Percentiles rank a stretch among this genome's conserved stretches.
Evolutionary conservation across 2,888 invertebrate genomes (phyloP).

Genomic region (Tetheella fluctuosa): DNA sequence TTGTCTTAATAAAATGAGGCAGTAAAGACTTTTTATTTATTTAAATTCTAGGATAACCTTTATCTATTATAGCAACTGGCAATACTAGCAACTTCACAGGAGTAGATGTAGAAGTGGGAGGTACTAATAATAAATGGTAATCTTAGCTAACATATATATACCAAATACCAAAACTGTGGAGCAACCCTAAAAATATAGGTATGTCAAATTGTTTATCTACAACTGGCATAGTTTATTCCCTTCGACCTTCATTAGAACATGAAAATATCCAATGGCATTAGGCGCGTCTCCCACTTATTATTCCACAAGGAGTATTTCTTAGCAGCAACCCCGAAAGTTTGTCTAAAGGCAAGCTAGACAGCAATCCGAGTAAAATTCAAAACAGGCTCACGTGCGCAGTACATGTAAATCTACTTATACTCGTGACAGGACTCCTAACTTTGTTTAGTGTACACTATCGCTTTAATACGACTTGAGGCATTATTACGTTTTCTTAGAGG

Average conservation of each 20-base stretch:
- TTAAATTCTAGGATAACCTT: too few relatives aligned
- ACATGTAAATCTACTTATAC: constrained; percentile 80
- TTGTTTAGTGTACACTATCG: constrained; percentile 34
- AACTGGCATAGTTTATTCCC: not conserved
- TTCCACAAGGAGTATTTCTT: constrained; percentile 1
- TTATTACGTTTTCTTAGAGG: constrained; percentile 28
- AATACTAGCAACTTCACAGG: too few relatives aligned
- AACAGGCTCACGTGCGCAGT: constrained; percentile 73
- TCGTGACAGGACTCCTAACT: constrained; percentile 64
- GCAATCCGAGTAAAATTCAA: constrained; percentile 70
- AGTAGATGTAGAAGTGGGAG: too few relatives aligned
- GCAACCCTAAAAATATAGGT: too few relatives aligned
- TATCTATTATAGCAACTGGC: too few relatives aligned
- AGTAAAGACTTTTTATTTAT: too few relatives aligned
- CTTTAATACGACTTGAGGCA: constrained; percentile 35
- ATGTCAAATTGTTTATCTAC: not conserved
- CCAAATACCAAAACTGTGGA: too few relatives aligned
- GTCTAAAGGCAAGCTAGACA: constrained; percentile 48
- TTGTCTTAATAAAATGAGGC: too few relatives aligned
- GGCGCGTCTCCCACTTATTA: not conserved
- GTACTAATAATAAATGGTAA: too few relatives aligned
- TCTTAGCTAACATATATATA: too few relatives aligned
- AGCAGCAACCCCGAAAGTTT: constrained; percentile 23
- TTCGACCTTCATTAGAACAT: not conserved
- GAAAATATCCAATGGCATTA: not conserved